phyloP scores from a whole-genome alignment of 2,797 vertebrate species.

The Falco biarmicus region DNA sequence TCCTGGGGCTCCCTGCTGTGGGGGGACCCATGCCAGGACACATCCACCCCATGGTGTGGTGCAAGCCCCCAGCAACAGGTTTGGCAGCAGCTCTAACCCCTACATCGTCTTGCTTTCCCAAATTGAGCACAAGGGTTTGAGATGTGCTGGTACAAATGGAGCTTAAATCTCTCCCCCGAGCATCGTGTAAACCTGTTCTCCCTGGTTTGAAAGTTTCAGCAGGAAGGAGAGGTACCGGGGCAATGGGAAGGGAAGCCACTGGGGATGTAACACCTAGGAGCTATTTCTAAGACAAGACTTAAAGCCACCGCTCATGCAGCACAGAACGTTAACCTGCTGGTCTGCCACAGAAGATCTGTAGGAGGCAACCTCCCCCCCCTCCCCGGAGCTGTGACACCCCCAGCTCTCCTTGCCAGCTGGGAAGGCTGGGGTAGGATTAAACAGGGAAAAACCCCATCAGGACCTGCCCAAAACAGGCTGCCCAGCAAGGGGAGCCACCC shows the following conservation, averaged over 20 bases:
- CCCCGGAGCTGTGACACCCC: not conserved
- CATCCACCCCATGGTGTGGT: rapidly evolving
- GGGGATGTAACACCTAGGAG: not conserved
- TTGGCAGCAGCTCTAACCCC: not conserved
- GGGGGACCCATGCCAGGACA: rapidly evolving
- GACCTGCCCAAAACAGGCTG: not conserved
- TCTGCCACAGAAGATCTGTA: not conserved
- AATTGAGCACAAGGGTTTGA: not conserved
- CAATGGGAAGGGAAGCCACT: rapidly evolving
- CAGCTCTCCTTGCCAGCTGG: not conserved
- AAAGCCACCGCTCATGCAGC: rapidly evolving
- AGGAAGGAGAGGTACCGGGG: not conserved
- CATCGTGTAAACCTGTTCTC: not conserved
- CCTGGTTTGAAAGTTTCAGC: not conserved
- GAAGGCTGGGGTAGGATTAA: not conserved
- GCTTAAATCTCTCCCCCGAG: not conserved
- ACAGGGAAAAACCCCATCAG: not conserved
- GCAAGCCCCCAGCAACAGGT: rapidly evolving
- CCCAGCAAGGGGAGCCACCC: not conserved
- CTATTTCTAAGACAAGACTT: not conserved
- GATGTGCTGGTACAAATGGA: not conserved
- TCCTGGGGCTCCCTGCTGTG: rapidly evolving
- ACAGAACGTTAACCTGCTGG: too few relatives aligned
- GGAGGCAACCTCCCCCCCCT: not conserved
- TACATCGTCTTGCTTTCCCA: not conserved